Conservation (phyloP, 2,113 vertebrate genomes). For the Brachypteracias leptosomus region DNA sequence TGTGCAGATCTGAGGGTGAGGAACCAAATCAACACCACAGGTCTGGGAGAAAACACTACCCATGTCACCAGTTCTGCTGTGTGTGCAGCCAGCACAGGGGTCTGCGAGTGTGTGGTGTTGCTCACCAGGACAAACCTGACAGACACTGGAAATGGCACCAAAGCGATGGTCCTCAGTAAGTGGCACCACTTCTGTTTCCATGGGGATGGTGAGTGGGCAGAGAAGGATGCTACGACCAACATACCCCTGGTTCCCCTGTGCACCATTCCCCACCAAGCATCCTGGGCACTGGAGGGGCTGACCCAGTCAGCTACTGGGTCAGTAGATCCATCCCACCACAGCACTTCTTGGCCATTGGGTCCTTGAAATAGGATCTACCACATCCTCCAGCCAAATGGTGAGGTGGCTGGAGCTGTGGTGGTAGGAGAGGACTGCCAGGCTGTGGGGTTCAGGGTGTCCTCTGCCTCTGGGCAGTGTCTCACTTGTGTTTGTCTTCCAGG, state of each 20-base stretch:
- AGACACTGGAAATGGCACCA: fast-evolving
- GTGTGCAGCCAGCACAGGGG: fast-evolving
- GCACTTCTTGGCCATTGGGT: neutral
- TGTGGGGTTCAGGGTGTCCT: neutral
- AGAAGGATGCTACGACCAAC: neutral
- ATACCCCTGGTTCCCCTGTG: fast-evolving
- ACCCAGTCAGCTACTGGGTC: no score
- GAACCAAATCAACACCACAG: fast-evolving
- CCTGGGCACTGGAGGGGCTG: fast-evolving
- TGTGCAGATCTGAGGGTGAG: fast-evolving
- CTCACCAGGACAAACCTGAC: neutral
- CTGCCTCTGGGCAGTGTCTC: neutral
- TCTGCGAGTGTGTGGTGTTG: fast-evolving
- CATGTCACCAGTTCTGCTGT: fast-evolving
- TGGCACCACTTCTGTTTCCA: neutral
- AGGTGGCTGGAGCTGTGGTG: neutral
- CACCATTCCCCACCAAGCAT: fast-evolving
- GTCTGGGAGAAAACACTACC: neutral
- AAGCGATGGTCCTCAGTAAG: neutral
- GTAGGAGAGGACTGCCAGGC: neutral
- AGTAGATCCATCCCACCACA: neutral
- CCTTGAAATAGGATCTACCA: neutral
- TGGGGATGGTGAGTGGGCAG: neutral
- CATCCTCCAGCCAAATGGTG: neutral
- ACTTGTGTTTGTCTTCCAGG: neutral